Evolutionary conservation across 2,113 vertebrate species (phyloP), one percentile per base, ranked within the genome.

Genomic region (Daphoenositta chrysoptera): DNA sequence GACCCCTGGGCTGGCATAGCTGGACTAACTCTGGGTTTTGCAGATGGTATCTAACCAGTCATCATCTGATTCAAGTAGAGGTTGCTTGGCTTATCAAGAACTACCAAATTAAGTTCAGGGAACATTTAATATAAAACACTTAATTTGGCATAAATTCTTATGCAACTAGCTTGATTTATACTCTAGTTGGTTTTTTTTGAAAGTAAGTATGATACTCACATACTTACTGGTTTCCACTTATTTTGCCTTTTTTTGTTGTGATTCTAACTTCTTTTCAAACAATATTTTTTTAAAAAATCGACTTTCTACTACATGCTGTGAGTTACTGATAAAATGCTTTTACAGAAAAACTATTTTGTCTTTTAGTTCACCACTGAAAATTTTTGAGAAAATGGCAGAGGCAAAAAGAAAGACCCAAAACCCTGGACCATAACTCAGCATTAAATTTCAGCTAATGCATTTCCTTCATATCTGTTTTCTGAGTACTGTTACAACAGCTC

Each of bases 121-220:
- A 73, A 72, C 5, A 77, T 30, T 72, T 77, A 72, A 89, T 77
- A 90, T 26, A 64, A 70, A 42, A 4, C 9, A 37, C 3, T 65
- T 24, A 39, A 57, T 35, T 33, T 47, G 13, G 4, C 5, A 12
- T 58, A 65, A 60, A 51, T 84, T n/a, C n/a, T 75, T 64, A 37
- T 27, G 13, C 9, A 35, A 16, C 26, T 71, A 75, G 0, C 6
- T 73, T 26, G 19, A 54, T 37, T 54, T 57, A 35, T 15, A 20
- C 2, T 33, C 8, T 1, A 4, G 15, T 6, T 19, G 20, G 64
- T 15, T 47, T 26, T 48, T 24, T 60, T 76, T 3, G 0, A 6
- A 76, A 71, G 26, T n/a, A 69, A 54, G 5, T 37, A 44, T 22
- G 28, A 37, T 9, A 15, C 13, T 58, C 7, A 61, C 15, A 35